Evolutionary conservation across 2,113 vertebrate species (phyloP).

Genomic region (Glaucomys volans): DNA sequence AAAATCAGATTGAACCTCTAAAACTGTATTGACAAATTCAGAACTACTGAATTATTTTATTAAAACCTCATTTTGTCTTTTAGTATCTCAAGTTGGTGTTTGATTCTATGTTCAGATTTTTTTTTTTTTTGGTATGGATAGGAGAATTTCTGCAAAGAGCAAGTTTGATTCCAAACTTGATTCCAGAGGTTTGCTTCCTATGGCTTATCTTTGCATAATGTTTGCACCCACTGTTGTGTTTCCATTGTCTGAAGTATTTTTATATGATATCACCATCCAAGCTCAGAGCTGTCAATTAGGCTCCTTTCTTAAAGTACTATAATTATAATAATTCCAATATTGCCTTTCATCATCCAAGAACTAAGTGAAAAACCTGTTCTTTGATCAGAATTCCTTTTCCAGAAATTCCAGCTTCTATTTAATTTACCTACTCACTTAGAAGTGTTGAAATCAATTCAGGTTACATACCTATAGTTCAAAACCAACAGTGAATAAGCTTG

Average conservation of each 20-base stretch:
- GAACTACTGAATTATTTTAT: conserved; percentile 34
- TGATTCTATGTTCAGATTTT: not conserved
- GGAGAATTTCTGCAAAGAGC: conserved; percentile 22
- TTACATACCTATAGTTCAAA: conserved; percentile 38
- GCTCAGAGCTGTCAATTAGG: conserved; percentile 11
- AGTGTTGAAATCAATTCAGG: conserved; percentile 51
- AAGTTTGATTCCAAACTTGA: conserved; percentile 1
- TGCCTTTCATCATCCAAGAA: not conserved
- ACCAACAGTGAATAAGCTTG: not conserved
- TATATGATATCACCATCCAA: not conserved
- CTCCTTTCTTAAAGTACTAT: conserved; percentile 1
- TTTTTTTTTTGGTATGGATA: not conserved
- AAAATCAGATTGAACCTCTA: conserved; percentile 29
- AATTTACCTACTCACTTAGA: conserved; percentile 34
- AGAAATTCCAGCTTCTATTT: conserved; percentile 44
- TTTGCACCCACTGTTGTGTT: not conserved
- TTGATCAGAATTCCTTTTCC: conserved; percentile 16
- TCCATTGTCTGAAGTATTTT: conserved; percentile 6
- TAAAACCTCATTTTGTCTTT: conserved; percentile 5
- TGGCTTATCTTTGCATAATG: not conserved
- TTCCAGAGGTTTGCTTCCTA: not conserved
- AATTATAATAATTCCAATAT: conserved; percentile 50
- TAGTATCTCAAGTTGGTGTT: not conserved
- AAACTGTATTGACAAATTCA: not conserved
- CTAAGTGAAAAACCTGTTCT: not conserved